Percentiles rank a stretch among this genome's conserved stretches.
Evolutionary conservation across 2,888 invertebrate species (phyloP).

Genomic region (Platerodrilus igneus): DNA sequence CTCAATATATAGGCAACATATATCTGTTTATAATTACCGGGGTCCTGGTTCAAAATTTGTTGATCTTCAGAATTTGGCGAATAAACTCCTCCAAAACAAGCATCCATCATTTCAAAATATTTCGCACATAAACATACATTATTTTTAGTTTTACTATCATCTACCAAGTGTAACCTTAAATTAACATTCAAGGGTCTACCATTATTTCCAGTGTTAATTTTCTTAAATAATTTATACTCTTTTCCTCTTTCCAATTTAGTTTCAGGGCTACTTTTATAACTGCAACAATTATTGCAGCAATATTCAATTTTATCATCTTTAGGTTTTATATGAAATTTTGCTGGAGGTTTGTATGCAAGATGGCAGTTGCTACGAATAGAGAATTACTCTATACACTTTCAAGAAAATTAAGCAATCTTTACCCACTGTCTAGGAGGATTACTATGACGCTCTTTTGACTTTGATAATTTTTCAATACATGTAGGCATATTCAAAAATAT

Average conservation of each 20-base stretch:
- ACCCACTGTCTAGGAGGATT: background rate
- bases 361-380: too few species aligned
- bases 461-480: background rate
- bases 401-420: too few species aligned
- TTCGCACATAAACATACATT: slow-evolving; percentile 8
- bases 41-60: background rate
- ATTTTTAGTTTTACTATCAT: slow-evolving; percentile 7
- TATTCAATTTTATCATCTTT: too few species aligned
- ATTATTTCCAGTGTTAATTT: background rate
- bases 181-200: slow-evolving; percentile 13
- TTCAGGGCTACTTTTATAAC: too few species aligned
- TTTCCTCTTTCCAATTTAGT: too few species aligned
- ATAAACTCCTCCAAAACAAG: slow-evolving; percentile 3
- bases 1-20: too few species aligned
- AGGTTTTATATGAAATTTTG: too few species aligned
- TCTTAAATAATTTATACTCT: too few species aligned
- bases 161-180: slow-evolving; percentile 9
- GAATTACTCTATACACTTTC: too few species aligned
- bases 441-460: background rate
- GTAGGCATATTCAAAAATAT: slow-evolving; percentile 4
- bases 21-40: background rate
- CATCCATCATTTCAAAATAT: slow-evolving; percentile 7
- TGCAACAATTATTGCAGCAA: too few species aligned
- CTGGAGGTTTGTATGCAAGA: too few species aligned
- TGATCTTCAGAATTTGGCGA: background rate